Conservation (phyloP, 2,797 vertebrate species). For the Phylloscopus collybita region DNA sequence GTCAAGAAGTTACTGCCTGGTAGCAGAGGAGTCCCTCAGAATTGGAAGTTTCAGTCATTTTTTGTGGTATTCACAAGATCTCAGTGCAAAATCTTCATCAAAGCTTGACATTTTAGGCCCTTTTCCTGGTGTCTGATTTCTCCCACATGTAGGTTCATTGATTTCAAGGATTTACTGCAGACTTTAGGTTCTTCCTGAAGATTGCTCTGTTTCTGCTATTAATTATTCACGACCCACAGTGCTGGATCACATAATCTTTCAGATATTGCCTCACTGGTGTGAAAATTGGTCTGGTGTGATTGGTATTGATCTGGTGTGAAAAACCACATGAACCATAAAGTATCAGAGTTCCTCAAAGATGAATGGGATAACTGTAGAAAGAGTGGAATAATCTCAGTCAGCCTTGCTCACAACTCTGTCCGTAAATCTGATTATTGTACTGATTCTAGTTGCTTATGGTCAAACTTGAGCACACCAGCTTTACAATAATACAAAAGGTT, state of each 20-base stretch:
- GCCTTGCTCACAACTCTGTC: neutral
- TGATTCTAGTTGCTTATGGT: neutral
- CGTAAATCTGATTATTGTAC: neutral
- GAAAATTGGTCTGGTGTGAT: neutral
- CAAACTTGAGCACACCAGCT: neutral
- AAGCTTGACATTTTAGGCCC: neutral
- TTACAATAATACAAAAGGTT: neutral
- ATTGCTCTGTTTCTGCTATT: neutral
- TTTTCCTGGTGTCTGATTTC: neutral
- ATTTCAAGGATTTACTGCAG: neutral
- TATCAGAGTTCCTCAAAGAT: neutral
- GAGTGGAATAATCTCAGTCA: neutral
- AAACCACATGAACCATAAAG: neutral
- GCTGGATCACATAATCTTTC: neutral
- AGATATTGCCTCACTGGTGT: neutral
- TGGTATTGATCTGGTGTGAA: neutral
- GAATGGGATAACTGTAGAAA: neutral
- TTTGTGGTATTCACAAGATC: neutral
- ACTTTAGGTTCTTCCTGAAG: neutral
- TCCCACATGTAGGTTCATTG: neutral
- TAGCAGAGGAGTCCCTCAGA: neutral
- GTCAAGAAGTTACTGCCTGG: neutral
- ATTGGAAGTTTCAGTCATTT: neutral
- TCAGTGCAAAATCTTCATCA: neutral
- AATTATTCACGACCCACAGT: neutral